Evolutionary conservation across 2,113 vertebrate genomes (phyloP), one percentile per base, ranked within the genome.

Genomic region (Sander vitreus): DNA sequence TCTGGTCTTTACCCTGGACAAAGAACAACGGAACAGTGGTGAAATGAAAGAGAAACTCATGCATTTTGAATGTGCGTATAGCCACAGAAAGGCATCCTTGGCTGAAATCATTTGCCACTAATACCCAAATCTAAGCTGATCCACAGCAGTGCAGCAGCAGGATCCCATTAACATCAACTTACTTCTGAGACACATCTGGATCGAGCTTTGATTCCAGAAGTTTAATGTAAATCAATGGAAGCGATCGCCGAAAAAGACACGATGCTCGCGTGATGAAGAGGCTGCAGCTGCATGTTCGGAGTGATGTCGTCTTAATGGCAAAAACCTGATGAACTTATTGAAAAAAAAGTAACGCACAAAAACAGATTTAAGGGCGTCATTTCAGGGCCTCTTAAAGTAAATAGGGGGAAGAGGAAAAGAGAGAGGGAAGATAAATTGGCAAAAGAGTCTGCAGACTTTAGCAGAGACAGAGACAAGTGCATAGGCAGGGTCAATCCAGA

Each of bases 1-100:
- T 95, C 94, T 95, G 95, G 91, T 93, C 93, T 92, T 87, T 87
- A 78, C 77, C 69, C 92, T 89, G 92, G 90, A 91, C 88, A 80
- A 87, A 90, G 91, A 88, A 90, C 90, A 89, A 86, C 91, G 63
- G 75, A 91, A 78, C 85, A 81, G 82, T 74, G 90, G 86, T 85
- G 85, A 89, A 93, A 91, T 85, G 83, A 91, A 92, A 92, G 91
- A 85, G 66, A 88, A 92, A 91, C 88, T 91, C 82, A 87, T 91
- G 89, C 87, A 83, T 91, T 92, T 69, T 87, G 91, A 94, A 92
- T 93, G 94, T 64, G 79, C 83, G 73, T 23, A 57, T 36, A 91
- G 85, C 93, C 92, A 88, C 93, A 93, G 91, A 75, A 76, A 91
- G 87, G 87, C 91, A 91, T 93, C 88, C 84, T 92, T 86, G 91